Evolutionary conservation across 2,888 invertebrate species (phyloP), one percentile per base, ranked within the genome.

Genomic region (Agonopterix subpropinquella): DNA sequence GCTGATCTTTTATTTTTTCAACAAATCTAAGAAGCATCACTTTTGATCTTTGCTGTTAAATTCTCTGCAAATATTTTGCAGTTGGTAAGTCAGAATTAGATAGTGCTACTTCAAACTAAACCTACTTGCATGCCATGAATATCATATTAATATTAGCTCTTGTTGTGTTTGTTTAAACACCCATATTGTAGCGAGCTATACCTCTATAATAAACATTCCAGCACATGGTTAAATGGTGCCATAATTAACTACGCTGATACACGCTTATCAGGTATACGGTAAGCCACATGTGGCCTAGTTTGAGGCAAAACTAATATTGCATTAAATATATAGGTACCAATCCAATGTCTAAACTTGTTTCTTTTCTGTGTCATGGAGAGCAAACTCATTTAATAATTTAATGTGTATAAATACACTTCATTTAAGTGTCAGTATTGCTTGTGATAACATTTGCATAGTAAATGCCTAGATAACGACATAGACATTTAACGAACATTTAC

Each of bases 351-450:
- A 65, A 75, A 80, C 80, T 64, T 52, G 80, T 83, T 78, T 71
- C 52, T 67, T 76, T 80, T 75, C 73, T 81, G 75, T 84, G 84
- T 86, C 85, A 86, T 54, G 83, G 83, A 78, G 66, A 82, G 60
- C 73, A 64, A 70, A 79, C 60, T 70, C 58, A 67, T 70, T 69
- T 65, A 59, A 59, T 63, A 61, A 62, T 60, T 58, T 61, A 58
- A 56, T 58, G 53, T 47, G 53, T 59, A 28, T 28, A 57, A 54
- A 57, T 56, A 58, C 51, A 43, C 37, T 28, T 28, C 28, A 42
- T 42, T 10, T 48, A 51, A 55, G 56, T 47, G 53, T 44, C 43
- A 41, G 50, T 53, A 47, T 53, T 37, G 37, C 10, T 36, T 36
- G 41, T 43, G 44, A 28, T 35, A 45, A 50, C 45, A 47, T 50